A percentile compares a stretch with the other conserved stretches of the same genome.
phyloP scores from a whole-genome alignment of 2,888 invertebrate species.

The Slavum lentiscoides region DNA sequence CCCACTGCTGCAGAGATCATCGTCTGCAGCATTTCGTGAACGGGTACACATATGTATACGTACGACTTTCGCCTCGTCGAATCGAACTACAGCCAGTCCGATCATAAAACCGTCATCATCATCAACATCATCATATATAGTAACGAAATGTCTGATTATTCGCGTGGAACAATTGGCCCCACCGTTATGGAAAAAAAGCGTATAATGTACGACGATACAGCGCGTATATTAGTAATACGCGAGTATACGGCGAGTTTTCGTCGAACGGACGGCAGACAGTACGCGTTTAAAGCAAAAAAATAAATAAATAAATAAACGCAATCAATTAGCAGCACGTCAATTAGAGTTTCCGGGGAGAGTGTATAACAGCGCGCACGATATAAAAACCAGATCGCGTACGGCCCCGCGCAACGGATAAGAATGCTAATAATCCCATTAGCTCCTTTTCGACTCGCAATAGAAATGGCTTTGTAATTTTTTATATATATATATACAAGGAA shows the following conservation, averaged over 20 bases:
- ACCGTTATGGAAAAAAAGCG: too few species aligned
- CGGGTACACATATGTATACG: too few species aligned
- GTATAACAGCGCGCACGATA: conserved; percentile 22
- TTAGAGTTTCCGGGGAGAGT: conserved; percentile 47
- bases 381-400: conserved; percentile 41
- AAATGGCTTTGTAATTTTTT: conserved; percentile 28
- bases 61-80: too few species aligned
- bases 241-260: neutral
- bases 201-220: neutral
- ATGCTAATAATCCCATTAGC: conserved; percentile 47
- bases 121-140: too few species aligned
- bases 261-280: neutral
- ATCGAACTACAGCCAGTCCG: too few species aligned
- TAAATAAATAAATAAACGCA: neutral
- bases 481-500: conserved; percentile 15
- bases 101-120: too few species aligned
- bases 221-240: too few species aligned
- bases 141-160: too few species aligned
- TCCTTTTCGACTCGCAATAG: conserved; percentile 47
- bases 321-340: conserved; percentile 42
- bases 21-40: too few species aligned
- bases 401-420: conserved; percentile 32
- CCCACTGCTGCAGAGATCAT: neutral
- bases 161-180: too few species aligned
- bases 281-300: conserved; percentile 27